A percentile compares a stretch with the other conserved stretches of the same genome.
These are phyloP conservation scores for Coptodon rendalli DNA, from an alignment of 2,113 vertebrate species.

Conservation along the genomic window DNA sequence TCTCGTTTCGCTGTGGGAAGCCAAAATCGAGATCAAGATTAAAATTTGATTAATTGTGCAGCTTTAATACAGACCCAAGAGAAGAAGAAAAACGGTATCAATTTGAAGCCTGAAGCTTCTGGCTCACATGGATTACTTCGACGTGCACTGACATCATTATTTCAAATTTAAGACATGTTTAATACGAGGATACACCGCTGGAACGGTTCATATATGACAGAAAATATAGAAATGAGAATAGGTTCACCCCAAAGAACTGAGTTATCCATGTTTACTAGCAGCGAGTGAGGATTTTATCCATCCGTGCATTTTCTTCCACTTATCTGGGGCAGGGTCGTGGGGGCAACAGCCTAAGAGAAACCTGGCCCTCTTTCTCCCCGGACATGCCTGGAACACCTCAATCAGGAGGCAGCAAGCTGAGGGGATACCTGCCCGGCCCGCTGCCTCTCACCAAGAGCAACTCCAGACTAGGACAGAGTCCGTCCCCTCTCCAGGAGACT, in stretches of 20 bases:
- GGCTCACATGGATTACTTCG: background rate
- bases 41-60: background rate
- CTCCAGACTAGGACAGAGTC: background rate
- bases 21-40: background rate
- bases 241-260: background rate
- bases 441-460: background rate
- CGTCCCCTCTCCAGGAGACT: background rate
- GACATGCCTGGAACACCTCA: background rate
- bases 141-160: background rate
- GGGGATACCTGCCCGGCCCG: background rate
- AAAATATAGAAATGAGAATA: background rate
- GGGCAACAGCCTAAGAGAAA: background rate
- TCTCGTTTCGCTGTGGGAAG: background rate
- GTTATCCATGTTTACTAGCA: background rate
- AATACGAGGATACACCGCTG: background rate
- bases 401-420: background rate
- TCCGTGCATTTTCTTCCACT: background rate
- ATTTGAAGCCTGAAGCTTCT: background rate
- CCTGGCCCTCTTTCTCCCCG: background rate
- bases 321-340: fast-evolving
- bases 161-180: background rate
- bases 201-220: background rate
- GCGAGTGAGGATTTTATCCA: background rate
- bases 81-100: background rate
- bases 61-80: background rate